A percentile compares a stretch with the other conserved stretches of the same genome.
These are phyloP conservation scores for Calameuta idolon DNA, from an alignment of 2,888 invertebrate species.

Conservation along the genomic window DNA sequence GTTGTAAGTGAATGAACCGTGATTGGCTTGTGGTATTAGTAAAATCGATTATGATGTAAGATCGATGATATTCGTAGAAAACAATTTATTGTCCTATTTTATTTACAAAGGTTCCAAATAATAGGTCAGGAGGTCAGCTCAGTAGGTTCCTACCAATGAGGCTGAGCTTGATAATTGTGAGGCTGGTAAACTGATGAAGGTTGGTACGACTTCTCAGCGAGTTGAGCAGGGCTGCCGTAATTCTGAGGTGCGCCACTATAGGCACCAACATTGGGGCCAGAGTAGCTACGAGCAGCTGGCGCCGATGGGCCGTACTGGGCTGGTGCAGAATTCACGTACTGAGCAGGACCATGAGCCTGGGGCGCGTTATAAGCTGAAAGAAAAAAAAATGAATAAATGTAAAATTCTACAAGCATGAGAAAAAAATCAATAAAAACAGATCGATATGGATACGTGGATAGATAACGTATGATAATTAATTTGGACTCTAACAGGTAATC, in stretches of 20 bases:
- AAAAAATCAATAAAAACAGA: neutral
- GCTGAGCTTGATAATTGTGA: constrained; percentile 55
- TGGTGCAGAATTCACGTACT: neutral
- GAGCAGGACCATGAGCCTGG: constrained; percentile 29
- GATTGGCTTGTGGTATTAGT: neutral
- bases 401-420: neutral
- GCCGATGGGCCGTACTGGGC: neutral
- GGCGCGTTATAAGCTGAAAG: constrained; percentile 44
- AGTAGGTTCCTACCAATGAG: constrained; percentile 45
- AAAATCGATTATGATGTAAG: neutral
- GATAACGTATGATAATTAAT: neutral
- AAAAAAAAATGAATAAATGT: constrained; percentile 2
- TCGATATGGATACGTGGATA: neutral
- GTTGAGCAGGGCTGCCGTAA: constrained; percentile 36
- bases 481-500: neutral
- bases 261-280: constrained; percentile 15
- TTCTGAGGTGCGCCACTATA: constrained; percentile 30
- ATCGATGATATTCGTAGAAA: constrained; percentile 15
- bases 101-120: constrained; percentile 52
- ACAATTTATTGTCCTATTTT: constrained; percentile 65
- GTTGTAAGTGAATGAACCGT: neutral
- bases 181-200: constrained; percentile 48
- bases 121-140: constrained; percentile 23
- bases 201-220: constrained; percentile 37
- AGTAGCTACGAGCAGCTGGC: neutral